Percentiles rank a stretch among this genome's conserved stretches.
phyloP scores from a whole-genome alignment of 2,888 invertebrate species.

The Myopa testacea region DNA sequence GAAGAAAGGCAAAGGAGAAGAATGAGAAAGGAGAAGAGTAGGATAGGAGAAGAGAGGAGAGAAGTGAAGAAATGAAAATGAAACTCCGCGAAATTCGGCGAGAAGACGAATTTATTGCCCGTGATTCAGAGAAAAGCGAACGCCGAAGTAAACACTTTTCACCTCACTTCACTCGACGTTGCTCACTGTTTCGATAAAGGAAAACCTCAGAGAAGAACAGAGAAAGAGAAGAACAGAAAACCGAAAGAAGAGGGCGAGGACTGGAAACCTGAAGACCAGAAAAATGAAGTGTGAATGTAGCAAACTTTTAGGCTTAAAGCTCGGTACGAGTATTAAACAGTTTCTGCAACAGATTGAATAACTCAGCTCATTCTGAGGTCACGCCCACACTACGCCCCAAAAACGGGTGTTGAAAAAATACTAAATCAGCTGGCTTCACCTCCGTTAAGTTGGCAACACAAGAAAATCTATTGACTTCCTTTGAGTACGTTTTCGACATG shows the following conservation, averaged over 20 bases:
- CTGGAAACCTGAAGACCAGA: no score
- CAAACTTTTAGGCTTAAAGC: not conserved
- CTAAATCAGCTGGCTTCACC: conserved; percentile 4
- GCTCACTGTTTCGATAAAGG: no score
- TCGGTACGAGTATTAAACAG: not conserved
- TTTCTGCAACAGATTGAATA: conserved; percentile 3
- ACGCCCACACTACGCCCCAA: not conserved
- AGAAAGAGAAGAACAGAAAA: no score
- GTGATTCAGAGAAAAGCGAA: no score
- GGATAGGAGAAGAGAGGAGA: not conserved
- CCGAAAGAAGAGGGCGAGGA: no score
- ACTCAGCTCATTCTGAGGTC: not conserved
- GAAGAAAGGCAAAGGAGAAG: no score
- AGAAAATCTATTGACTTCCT: conserved; percentile 11
- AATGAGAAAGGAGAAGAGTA: not conserved
- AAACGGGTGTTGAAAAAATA: not conserved
- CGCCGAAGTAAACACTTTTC: no score
- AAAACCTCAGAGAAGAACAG: no score
- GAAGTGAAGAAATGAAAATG: not conserved
- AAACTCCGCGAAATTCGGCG: no score
- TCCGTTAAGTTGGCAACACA: conserved; percentile 25
- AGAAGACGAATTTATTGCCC: no score
- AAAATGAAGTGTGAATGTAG: no score
- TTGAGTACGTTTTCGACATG: not conserved
- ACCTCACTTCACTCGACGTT: no score